Base-by-base conservation (phyloP, 2,113 vertebrate genomes). In the Harpagus bidentatus region DNA sequence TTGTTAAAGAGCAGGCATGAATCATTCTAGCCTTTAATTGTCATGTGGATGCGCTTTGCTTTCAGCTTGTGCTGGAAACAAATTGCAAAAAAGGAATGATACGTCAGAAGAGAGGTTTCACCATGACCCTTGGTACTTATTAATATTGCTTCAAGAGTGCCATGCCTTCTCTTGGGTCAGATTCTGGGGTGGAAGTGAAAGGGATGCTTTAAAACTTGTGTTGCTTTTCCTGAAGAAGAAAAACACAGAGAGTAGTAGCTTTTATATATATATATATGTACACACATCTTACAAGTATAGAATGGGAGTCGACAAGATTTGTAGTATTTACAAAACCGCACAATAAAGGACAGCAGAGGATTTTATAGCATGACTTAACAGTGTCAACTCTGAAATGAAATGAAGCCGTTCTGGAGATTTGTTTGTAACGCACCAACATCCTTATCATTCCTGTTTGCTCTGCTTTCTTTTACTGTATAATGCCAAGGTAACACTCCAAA, bases 1-100 rank as follows among this genome's bases (percentile, higher is more conserved):
- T 94, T 88, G 97, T 97, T 97, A 98, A 98, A 93, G 86, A 93
- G 89, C 61, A 83, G 62, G 55, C 40, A 81, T 76, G 58, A 87
- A 95, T 95, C 90, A 90, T 91, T 69, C 42, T 52, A 71, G 47
- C 48, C 40, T 79, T 88, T 88, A 65, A 86, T 77, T 82, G 79
- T 66, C 79, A 81, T 38, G 66, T 80, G 77, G 72, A 82, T 2
- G 17, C 2, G 7, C 50, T 95, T 77, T 88, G 43, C 84, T 95
- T 96, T 88, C 91, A 81, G 74, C 32, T 78, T 69, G 34, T 86
- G 80, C 79, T 73, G 66, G 71, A 87, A 92, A 87, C 66, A 96
- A 83, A 81, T 79, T 2, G 36, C 74, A 31, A 58, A 91, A 83
- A 82, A 17, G 42, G 58, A 50, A 40, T 26, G 45, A 61, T 77